Evolutionary conservation across 1,140 invertebrate genomes (phyloP), one percentile per base, ranked within the genome.

Genomic region (Cephus cinctus): DNA sequence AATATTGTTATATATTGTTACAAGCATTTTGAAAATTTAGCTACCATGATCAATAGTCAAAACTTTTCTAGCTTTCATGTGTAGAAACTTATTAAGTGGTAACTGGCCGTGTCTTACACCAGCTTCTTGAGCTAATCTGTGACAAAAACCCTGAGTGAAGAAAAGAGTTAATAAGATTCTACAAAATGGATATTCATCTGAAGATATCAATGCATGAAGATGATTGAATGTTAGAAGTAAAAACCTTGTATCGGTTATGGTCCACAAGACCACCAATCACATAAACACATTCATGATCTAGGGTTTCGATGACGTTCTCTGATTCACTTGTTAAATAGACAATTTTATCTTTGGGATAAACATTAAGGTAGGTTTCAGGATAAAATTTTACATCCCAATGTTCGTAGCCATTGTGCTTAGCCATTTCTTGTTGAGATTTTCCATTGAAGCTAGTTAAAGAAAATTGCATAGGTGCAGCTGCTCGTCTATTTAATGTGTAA

Each of bases 201-300:
- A 45, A 36, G 20, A 4, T 21, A 19, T 27, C 34, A 49, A 19
- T 23, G 40, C 27, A 19, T 3, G 31, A 41, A 34, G 15, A n/a
- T 20, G 38, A 20, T 19, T 45, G 8, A 31, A 42, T 9, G 45
- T 39, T 18, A 36, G 43, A 53, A 40, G 50, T 65, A 71, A n/a
- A n/a, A n/a, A 92, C 90, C 80, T 98, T 98, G 58, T 96, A 87
- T 56, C 86, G 81, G 79, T 98, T 98, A 69, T 98, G 96, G 78
- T 99, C 97, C 1, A 99, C 94, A 12, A 99, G 76, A 39, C 96
- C 97, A 32, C 97, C 96, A 75, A 98, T 98, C 30, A 98, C 84
- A 65, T 98, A 98, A 31, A 88, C 83, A 71, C 87, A 89, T 47
- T 86, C 80, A 11, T 88, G 80, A 54, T 92, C 84, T 50, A 98